Conservation (phyloP, 2,113 vertebrate genomes). For the Microcebus tavaratra region DNA sequence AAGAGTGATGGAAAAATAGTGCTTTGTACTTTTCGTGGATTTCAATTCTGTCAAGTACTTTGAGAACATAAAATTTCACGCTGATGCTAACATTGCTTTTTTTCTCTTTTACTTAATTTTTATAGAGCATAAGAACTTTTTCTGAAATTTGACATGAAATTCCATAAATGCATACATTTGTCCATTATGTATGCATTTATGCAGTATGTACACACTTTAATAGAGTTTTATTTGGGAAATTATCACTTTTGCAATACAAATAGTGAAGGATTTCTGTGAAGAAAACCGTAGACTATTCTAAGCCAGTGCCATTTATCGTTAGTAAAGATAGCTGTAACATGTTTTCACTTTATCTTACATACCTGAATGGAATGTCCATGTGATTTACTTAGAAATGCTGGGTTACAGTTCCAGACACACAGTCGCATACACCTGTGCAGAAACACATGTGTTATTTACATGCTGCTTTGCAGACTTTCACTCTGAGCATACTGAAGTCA, state of each 20-base stretch:
- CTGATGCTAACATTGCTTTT: background rate
- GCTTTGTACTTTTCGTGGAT: background rate
- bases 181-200: too few species aligned
- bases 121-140: background rate
- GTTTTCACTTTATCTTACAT: background rate
- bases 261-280: background rate
- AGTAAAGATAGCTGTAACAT: background rate
- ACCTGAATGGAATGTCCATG: background rate
- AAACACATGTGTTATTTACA: background rate
- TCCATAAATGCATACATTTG: background rate
- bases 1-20: background rate
- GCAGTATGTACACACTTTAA: background rate
- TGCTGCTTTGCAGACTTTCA: background rate
- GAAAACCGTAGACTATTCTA: background rate
- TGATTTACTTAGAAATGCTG: background rate
- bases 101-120: background rate
- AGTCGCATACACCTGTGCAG: rapidly evolving
- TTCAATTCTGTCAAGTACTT: background rate
- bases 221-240: constrained; percentile 12
- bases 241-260: background rate
- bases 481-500: background rate
- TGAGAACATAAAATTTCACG: background rate
- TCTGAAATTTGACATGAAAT: background rate
- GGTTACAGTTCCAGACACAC: too few species aligned
- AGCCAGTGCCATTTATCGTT: background rate